Percentiles rank a stretch among this genome's conserved stretches.
phyloP scores from a whole-genome alignment of 2,113 vertebrate genomes.

The Grammomys surdaster region DNA sequence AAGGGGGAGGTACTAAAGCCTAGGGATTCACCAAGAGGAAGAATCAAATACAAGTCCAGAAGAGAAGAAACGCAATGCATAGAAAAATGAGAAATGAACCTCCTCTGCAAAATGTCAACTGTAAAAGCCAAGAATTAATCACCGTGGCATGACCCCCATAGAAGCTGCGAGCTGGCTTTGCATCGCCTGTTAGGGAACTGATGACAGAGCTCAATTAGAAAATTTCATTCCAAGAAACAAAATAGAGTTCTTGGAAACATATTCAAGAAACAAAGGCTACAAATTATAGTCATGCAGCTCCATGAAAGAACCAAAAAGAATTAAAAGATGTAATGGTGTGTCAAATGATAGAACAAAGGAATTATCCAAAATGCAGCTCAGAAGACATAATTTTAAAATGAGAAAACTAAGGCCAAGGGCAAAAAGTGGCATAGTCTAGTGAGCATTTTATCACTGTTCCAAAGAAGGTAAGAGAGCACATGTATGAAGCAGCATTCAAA shows the following conservation, averaged over 20 bases:
- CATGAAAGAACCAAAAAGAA: slow-evolving; percentile 34
- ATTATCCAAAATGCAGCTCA: background rate
- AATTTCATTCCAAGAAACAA: slow-evolving; percentile 56
- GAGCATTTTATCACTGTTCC: background rate
- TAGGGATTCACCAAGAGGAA: background rate
- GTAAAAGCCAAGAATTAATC: slow-evolving; percentile 22
- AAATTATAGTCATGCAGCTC: slow-evolving; percentile 38
- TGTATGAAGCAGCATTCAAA: background rate
- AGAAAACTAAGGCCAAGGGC: slow-evolving; percentile 2
- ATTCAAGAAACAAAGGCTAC: slow-evolving; percentile 57
- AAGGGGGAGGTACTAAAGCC: background rate
- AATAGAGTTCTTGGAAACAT: slow-evolving; percentile 14
- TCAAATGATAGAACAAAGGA: slow-evolving; percentile 39
- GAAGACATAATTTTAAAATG: background rate
- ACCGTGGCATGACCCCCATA: background rate
- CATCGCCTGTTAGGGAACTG: background rate
- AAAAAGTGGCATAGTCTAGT: background rate
- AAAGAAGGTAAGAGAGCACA: slow-evolving; percentile 3
- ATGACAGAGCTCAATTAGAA: background rate
- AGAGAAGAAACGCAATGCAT: background rate
- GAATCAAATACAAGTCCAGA: background rate
- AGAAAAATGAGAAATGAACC: slow-evolving; percentile 38
- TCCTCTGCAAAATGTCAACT: background rate
- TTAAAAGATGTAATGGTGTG: background rate
- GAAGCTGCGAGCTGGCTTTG: background rate